Base-by-base conservation (phyloP, 64 coral and sea anemone genomes). In the Cladopsammia gracilis region DNA sequence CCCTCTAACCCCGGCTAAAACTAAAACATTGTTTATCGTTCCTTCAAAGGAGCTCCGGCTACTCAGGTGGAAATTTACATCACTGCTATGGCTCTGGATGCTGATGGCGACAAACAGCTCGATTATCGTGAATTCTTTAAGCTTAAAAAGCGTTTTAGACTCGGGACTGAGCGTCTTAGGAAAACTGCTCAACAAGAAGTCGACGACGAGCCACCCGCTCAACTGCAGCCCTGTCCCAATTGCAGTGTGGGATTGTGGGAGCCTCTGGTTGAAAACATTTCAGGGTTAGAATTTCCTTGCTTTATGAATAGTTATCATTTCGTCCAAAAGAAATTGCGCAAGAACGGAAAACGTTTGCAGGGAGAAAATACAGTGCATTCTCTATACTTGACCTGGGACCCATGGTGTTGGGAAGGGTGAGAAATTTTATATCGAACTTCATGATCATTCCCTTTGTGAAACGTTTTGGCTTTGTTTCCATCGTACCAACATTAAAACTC, bases 111-210 rank as follows among this genome's bases (percentile, higher is more conserved):
- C n/a, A 46, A 89, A 47, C 25, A 58, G 14, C 94, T 94, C n/a
- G 66, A 91, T 79, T 97, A 69, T 61, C 67, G 73, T 75, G 96
- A 94, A 47, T 86, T 97, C 61, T 62, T 54, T 19, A 90, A 82
- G 34, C 54, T 97, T 1, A 85, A 58, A 6, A 56, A 7, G 7
- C 44, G 54, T 6, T 51, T 43, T 26, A 85, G 51, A 79, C 14
- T 51, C 14, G 57, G 43, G 19, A n/a, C 34, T 23, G 43, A 9
- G 3, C 16, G 65, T 18, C 62, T 64, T 23, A 42, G 20, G 65
- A 71, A 79, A 56, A 68, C 91, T 26, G 58, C 45, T 62, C 3
- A 19, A 42, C 15, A 57, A 71, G 78, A 83, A 61, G 68, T 70
- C 7, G 25, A 79, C 72, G 68, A 88, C 20, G 86, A 88, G 59